Evolutionary conservation across 2,797 vertebrate genomes (phyloP), one percentile per base, ranked within the genome.

Genomic region (Buphagus erythrorhynchus): DNA sequence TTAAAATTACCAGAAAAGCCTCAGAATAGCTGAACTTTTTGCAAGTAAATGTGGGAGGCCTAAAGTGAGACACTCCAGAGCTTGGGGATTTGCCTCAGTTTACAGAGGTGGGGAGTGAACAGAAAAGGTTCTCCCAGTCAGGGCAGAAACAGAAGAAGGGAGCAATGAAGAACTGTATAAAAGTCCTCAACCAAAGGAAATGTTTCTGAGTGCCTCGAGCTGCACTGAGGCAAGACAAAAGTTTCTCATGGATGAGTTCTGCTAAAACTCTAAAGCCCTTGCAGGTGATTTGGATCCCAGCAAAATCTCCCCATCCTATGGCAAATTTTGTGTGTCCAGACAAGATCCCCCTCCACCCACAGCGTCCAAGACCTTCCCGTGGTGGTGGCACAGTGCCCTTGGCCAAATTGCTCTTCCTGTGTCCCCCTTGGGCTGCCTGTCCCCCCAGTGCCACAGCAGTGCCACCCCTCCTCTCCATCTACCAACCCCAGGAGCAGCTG

Each of bases 1-100:
- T 94, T 86, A 80, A 94, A 93, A 94, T 93, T 55, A 87, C 51
- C 72, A 71, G 43, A 26, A 88, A 92, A 79, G 13, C 59, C 46
- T 79, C 35, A 43, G 73, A 87, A 76, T 46, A 91, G 52, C 13
- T 48, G 45, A 86, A 78, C 42, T 69, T 75, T 80, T 78, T 75
- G 29, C 40, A 73, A 89, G 36, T 79, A 73, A 42, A 81, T 21
- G 42, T 88, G 55, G 55, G 90, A 92, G 33, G 36, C 13, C 59
- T 68, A 22, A 90, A 94, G 54, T 52, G 35, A 88, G 31, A 58
- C 24, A 8, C 43, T 82, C 22, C 51, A 71, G 62, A 63, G 67
- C 55, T 46, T 74, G 43, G 78, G 68, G 33, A 3, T 75, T 83
- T 91, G 75, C 46, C 38, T 90, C 11, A 4, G 6, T 72, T 84